Evolutionary conservation across 2,113 vertebrate genomes (phyloP).

Genomic region (Alethe diademata): DNA sequence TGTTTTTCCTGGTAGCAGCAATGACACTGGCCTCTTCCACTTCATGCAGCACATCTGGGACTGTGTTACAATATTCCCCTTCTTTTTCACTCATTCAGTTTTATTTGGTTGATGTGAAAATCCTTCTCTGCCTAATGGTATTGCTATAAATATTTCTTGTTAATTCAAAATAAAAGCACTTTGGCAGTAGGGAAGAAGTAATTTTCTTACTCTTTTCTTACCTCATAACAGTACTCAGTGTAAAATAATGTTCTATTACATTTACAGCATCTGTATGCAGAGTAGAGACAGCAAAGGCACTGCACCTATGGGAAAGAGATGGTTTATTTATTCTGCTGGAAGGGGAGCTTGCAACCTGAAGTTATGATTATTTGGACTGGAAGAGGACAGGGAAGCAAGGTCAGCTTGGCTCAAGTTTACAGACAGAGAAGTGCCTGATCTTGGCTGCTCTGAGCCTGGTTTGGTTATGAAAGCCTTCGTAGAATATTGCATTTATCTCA

Average conservation of each 20-base stretch:
- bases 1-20: background rate
- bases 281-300: background rate
- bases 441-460: background rate
- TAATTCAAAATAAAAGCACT: background rate
- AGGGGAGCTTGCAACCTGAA: background rate
- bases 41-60: background rate
- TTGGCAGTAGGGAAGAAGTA: background rate
- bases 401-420: background rate
- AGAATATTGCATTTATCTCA: background rate
- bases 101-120: background rate
- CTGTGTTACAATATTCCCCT: background rate
- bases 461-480: rapidly evolving
- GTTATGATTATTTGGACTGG: background rate
- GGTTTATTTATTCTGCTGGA: background rate
- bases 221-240: background rate
- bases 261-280: background rate
- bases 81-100: background rate
- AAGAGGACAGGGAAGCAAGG: background rate
- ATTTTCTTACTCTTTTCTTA: background rate
- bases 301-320: background rate
- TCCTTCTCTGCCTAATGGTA: background rate
- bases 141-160: background rate
- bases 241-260: background rate
- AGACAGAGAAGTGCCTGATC: background rate
- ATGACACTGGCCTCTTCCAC: background rate